A percentile compares a stretch with the other conserved stretches of the same genome.
These are phyloP conservation scores for Puffinus mauretanicus DNA, from an alignment of 2,113 vertebrate species.

Conservation along the genomic window DNA sequence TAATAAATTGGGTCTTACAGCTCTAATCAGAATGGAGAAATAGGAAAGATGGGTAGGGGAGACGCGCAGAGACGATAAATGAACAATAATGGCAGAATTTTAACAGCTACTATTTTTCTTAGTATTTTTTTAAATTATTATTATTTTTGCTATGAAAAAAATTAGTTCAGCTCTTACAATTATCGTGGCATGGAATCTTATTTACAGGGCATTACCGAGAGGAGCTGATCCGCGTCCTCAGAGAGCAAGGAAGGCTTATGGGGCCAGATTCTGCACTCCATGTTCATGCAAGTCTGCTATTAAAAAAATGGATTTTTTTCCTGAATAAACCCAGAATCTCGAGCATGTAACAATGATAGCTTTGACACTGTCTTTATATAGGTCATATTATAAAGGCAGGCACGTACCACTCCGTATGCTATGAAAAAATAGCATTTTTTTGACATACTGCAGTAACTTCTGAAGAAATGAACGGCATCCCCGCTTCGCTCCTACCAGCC, in stretches of 20 bases:
- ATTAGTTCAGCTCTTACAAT: not conserved
- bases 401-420: not conserved
- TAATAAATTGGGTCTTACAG: not conserved
- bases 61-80: not conserved
- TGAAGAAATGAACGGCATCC: not conserved
- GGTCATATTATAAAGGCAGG: not conserved
- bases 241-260: not conserved
- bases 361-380: not conserved
- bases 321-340: not conserved
- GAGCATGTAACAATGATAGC: not conserved
- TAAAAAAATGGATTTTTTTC: not conserved
- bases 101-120: not conserved
- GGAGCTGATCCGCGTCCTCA: accelerated
- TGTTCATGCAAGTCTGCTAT: not conserved
- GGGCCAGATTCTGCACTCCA: not conserved
- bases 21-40: not conserved
- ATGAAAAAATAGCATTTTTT: not conserved
- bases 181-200: not conserved
- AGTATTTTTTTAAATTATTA: not conserved
- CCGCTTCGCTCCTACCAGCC: not conserved
- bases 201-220: not conserved
- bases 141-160: not conserved
- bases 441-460: not conserved
- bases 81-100: not conserved
- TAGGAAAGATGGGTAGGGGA: not conserved